Base-by-base conservation (phyloP, 1,140 invertebrate genomes). In the Drosophila watanabei region DNA sequence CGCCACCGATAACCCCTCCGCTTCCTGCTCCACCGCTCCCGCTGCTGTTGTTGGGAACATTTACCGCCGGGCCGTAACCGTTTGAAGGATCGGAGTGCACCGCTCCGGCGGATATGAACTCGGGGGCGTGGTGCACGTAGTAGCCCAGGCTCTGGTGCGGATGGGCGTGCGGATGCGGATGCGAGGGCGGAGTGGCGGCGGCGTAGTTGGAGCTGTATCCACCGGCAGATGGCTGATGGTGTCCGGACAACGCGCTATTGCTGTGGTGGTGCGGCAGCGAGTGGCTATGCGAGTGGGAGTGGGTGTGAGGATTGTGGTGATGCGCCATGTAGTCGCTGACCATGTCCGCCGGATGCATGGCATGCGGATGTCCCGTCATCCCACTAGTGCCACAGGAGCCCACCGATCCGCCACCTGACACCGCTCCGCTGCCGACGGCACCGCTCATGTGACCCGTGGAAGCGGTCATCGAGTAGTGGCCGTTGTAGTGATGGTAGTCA, bases 401-500 rank as follows among this genome's bases (percentile, higher is more conserved):
- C 30, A 73, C 70, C 11, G 66, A 45, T 10, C 71, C 65, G 43
- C 52, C 61, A 57, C 68, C 68, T 69, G 33, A 68, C 65, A 30
- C 60, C 49, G 18, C 79, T 6, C 70, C 76, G 5, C 66, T 71
- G 39, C 73, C 73, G 11, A 61, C 79, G 30, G 71, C 66, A 37
- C 78, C 78, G 32, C 61, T 70, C 87, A 92, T 93, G 57, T 93
- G 92, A 4, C 89, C 88, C 72, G 91, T 93, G 45, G 92, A 85
- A 28, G 92, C 92, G 37, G 92, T 93, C 86, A 92, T 91, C 18
- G 89, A 91, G 48, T 93, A 93, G 59, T 93, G 91, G 0, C 92
- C 91, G 73, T 92, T 93, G 59, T 93, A 93, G 58, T 92, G 90
- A 66, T 93, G 93, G 70, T 93, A 93, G 70, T 93, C 92, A 54